Evolutionary conservation across 2,888 invertebrate species (phyloP).

Genomic region (Tinea trinotella): DNA sequence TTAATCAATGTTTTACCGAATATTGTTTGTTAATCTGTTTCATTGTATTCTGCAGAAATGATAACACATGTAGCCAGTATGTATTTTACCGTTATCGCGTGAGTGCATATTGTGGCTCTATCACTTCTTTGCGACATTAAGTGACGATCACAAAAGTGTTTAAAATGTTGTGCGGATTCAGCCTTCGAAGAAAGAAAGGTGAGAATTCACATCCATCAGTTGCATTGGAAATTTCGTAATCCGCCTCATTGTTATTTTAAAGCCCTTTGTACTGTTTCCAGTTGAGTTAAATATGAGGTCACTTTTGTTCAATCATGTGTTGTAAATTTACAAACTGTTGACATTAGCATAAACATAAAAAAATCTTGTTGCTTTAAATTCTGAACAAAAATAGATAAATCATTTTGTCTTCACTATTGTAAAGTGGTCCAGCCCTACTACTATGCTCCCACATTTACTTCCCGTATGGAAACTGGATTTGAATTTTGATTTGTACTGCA

Average conservation of each 20-base stretch:
- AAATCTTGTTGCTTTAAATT: too few species aligned
- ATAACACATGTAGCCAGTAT: background rate
- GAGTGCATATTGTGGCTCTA: background rate
- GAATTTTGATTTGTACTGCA: too few species aligned
- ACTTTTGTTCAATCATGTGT: background rate
- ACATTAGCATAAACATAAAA: background rate
- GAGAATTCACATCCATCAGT: conserved; percentile 10
- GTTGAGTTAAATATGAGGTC: conserved; percentile 8
- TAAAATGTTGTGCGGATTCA: conserved; percentile 43
- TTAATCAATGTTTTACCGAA: background rate
- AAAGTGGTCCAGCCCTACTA: too few species aligned
- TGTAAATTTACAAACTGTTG: background rate
- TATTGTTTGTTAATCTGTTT: background rate
- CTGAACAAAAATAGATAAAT: too few species aligned
- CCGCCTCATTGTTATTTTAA: conserved; percentile 2
- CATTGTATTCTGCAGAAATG: background rate
- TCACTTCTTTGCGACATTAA: background rate
- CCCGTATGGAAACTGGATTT: too few species aligned
- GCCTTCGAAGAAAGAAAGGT: conserved; percentile 47
- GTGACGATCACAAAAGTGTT: background rate
- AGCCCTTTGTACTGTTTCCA: conserved; percentile 3
- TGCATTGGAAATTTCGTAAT: background rate
- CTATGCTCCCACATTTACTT: too few species aligned
- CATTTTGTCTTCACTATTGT: too few species aligned
- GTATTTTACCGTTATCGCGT: background rate